A percentile compares a stretch with the other conserved stretches of the same genome.
phyloP scores from a whole-genome alignment of 2,113 vertebrate genomes.

The Ptyas mucosa region DNA sequence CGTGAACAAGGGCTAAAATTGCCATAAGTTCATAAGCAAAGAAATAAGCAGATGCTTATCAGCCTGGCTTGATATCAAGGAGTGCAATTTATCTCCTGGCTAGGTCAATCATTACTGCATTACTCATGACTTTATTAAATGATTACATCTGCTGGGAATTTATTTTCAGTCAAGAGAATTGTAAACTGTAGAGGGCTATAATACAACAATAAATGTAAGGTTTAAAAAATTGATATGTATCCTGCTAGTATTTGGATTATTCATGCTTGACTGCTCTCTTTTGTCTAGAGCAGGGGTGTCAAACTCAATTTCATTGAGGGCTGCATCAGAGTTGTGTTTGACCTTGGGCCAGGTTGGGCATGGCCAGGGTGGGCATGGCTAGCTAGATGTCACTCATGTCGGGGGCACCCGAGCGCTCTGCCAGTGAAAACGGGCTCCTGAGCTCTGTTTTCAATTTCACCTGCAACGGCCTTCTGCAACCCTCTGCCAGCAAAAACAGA shows the following conservation, averaged over 20 bases:
- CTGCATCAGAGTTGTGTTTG: no score
- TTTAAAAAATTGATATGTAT: conserved; percentile 17
- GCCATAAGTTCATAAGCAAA: neutral
- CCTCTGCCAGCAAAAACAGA: no score
- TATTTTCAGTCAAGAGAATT: neutral
- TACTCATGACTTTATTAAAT: neutral
- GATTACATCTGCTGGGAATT: neutral
- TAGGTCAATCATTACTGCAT: neutral
- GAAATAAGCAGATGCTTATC: neutral
- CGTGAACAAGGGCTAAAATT: neutral
- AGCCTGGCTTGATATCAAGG: neutral
- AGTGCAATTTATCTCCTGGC: neutral
- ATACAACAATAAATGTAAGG: neutral
- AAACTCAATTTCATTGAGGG: no score
- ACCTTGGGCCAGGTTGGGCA: no score
- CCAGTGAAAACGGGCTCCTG: no score
- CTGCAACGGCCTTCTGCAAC: no score
- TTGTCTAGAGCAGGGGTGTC: conserved; percentile 8
- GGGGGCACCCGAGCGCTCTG: no score
- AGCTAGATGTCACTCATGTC: no score
- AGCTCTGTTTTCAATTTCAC: no score
- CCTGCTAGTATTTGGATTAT: conserved; percentile 7
- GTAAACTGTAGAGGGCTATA: conserved; percentile 21
- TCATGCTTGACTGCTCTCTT: conserved; percentile 18
- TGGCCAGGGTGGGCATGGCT: no score